Conservation (phyloP, 2,113 vertebrate species). For the Glaucidium brasilianum region DNA sequence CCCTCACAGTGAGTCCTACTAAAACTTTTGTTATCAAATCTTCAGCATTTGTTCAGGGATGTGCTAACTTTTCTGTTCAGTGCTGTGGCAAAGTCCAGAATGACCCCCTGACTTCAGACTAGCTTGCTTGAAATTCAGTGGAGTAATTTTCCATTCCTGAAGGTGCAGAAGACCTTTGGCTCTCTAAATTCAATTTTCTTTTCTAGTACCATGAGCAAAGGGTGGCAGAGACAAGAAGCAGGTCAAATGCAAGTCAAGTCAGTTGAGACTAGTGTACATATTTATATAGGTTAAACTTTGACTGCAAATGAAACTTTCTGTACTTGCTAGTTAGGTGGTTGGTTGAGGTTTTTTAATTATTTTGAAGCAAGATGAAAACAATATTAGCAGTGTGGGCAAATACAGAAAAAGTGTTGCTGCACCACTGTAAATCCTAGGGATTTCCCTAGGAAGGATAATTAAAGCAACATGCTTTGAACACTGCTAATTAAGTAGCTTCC, state of each 20-base stretch:
- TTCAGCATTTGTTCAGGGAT: not conserved
- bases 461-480: not conserved
- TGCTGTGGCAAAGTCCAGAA: not conserved
- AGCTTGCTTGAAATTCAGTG: not conserved
- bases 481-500: not conserved
- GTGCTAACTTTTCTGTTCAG: not conserved
- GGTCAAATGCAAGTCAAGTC: not conserved
- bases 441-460: conserved; percentile 4
- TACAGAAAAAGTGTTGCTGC: not conserved
- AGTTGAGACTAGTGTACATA: not conserved
- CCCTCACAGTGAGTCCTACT: not conserved
- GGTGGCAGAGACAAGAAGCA: not conserved
- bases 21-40: not conserved
- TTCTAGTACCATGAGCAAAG: not conserved
- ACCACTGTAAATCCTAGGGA: not conserved
- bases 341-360: not conserved
- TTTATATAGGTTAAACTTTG: not conserved
- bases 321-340: not conserved
- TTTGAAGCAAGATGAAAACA: not conserved
- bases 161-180: not conserved
- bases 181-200: not conserved
- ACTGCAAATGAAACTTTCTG: not conserved
- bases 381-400: not conserved
- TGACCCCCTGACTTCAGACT: not conserved
- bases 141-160: not conserved